phyloP scores from a whole-genome alignment of 2,797 vertebrate genomes.

The Kryptolebias ocellatus region DNA sequence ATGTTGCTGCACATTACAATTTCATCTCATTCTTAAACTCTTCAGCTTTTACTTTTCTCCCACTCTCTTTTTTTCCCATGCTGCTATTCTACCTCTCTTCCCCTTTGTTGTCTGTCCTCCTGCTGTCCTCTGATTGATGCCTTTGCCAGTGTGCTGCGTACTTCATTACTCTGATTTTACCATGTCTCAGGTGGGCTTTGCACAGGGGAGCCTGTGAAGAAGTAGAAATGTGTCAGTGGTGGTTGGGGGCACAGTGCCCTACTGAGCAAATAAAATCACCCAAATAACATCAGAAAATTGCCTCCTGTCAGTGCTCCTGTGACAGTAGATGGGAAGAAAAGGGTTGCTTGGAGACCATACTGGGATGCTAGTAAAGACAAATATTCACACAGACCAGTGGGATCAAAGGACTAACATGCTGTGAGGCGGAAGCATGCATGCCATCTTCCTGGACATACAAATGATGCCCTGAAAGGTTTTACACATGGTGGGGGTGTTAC shows the following conservation, averaged over 20 bases:
- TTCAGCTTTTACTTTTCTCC: slow-evolving; percentile 17
- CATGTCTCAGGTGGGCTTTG: slow-evolving; percentile 77
- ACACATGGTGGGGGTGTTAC: slow-evolving; percentile 44
- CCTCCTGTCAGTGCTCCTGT: slow-evolving; percentile 61
- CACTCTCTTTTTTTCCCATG: slow-evolving; percentile 18
- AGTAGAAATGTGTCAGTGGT: slow-evolving; percentile 71
- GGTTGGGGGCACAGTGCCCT: slow-evolving; percentile 66
- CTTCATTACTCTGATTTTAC: slow-evolving; percentile 85
- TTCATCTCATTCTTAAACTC: slow-evolving; percentile 15
- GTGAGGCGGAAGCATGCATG: slow-evolving; percentile 15
- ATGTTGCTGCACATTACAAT: slow-evolving; percentile 36
- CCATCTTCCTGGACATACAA: slow-evolving; percentile 38
- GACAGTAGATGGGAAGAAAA: slow-evolving; percentile 27
- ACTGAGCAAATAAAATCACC: slow-evolving; percentile 73
- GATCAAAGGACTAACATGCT: slow-evolving; percentile 27
- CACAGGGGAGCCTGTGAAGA: slow-evolving; percentile 77
- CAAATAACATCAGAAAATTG: slow-evolving; percentile 78
- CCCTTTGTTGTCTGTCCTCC: slow-evolving; percentile 60
- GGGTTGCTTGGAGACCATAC: slow-evolving; percentile 38
- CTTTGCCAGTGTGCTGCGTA: slow-evolving; percentile 67
- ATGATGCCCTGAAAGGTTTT: slow-evolving; percentile 45
- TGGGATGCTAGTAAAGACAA: slow-evolving; percentile 37
- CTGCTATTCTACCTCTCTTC: slow-evolving; percentile 23
- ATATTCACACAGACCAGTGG: slow-evolving; percentile 31
- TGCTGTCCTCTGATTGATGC: slow-evolving; percentile 74